Conservation (phyloP, 1,140 invertebrate genomes). For the Eupeodes corollae region DNA sequence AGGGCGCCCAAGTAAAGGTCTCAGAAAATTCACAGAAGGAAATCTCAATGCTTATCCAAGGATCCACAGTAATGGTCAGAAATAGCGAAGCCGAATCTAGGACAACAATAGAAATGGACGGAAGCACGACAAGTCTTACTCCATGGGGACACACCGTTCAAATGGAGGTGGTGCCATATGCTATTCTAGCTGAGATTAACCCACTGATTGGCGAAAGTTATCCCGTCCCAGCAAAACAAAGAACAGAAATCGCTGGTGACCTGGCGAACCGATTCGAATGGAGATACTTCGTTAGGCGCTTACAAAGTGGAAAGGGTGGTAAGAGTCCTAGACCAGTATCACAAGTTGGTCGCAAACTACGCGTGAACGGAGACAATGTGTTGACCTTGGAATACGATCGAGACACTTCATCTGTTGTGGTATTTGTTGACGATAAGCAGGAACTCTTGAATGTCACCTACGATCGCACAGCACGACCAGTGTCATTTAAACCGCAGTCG, state of each 20-base stretch:
- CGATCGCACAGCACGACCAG: conserved; percentile 77
- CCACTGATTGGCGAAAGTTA: conserved; percentile 77
- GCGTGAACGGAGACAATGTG: conserved; percentile 84
- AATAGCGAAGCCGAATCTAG: conserved; percentile 68
- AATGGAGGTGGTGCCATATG: conserved; percentile 76
- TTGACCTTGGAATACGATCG: conserved; percentile 87
- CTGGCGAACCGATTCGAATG: conserved; percentile 89
- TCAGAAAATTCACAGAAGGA: conserved; percentile 71
- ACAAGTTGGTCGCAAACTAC: conserved; percentile 70
- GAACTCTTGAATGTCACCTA: conserved; percentile 87
- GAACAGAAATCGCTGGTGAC: conserved; percentile 77
- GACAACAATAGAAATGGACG: conserved; percentile 68
- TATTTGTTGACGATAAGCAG: conserved; percentile 78
- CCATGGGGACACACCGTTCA: conserved; percentile 74
- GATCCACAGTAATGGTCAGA: conserved; percentile 68
- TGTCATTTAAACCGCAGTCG: conserved; percentile 77
- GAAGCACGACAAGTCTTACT: conserved; percentile 63
- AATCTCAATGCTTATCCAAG: conserved; percentile 75
- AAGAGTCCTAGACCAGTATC: conserved; percentile 55
- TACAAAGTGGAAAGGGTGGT: conserved; percentile 48
- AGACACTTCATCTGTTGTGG: conserved; percentile 76
- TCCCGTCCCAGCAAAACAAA: conserved; percentile 79
- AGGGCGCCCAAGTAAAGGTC: conserved; percentile 77
- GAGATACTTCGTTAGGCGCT: conserved; percentile 73
- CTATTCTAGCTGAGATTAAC: conserved; percentile 69